Evolutionary conservation across 1,140 invertebrate species (phyloP).

Genomic region (Philopotamus ludificatus): DNA sequence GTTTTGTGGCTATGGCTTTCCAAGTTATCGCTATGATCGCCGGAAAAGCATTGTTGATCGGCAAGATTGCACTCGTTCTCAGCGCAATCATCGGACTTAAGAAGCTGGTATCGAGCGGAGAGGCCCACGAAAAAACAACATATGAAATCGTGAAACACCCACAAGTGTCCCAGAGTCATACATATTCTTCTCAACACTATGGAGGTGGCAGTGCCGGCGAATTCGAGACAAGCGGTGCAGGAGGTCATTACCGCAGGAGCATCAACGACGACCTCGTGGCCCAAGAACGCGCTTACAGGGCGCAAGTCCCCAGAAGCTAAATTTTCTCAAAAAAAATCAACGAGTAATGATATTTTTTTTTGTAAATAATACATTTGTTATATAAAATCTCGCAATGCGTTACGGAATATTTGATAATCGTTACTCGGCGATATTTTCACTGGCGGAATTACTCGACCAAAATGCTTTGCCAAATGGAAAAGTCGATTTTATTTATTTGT

Average conservation of each 20-base stretch:
- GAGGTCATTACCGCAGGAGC: slow-evolving; percentile 63
- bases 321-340: background rate
- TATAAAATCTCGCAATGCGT: background rate
- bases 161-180: slow-evolving; percentile 73
- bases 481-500: background rate
- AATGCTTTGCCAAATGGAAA: background rate
- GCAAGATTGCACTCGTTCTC: slow-evolving; percentile 73
- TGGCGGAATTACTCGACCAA: too few species aligned
- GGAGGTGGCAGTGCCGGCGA: slow-evolving; percentile 67
- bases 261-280: slow-evolving; percentile 59
- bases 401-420: background rate
- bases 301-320: slow-evolving; percentile 46
- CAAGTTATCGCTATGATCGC: slow-evolving; percentile 72
- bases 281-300: slow-evolving; percentile 60
- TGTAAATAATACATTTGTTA: slow-evolving; percentile 5
- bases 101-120: slow-evolving; percentile 64
- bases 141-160: slow-evolving; percentile 84
- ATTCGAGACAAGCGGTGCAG: slow-evolving; percentile 56
- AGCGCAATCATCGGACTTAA: slow-evolving; percentile 75
- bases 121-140: slow-evolving; percentile 72
- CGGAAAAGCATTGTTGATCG: slow-evolving; percentile 70
- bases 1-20: slow-evolving; percentile 70
- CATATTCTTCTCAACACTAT: slow-evolving; percentile 71
- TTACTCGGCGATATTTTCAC: too few species aligned
- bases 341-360: too few species aligned